Percentiles rank a stretch among this genome's conserved stretches.
Evolutionary conservation across 2,113 vertebrate genomes (phyloP).

Genomic region (Crotalus helleri): DNA sequence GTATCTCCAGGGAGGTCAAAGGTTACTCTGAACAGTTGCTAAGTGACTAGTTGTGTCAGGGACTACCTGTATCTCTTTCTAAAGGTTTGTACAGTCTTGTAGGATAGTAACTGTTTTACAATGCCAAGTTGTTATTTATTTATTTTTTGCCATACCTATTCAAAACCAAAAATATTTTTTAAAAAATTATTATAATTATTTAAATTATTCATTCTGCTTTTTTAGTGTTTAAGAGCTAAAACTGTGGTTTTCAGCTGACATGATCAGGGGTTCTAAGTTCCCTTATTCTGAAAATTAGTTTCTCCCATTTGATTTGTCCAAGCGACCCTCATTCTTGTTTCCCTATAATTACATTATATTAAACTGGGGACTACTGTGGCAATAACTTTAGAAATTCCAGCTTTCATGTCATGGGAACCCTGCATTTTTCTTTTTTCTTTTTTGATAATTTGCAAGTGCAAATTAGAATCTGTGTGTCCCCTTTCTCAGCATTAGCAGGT

Average conservation of each 20-base stretch:
- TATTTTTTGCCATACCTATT: background rate
- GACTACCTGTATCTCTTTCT: background rate
- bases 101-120: background rate
- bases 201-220: background rate
- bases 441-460: background rate
- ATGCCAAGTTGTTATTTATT: background rate
- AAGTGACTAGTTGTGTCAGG: too few species aligned
- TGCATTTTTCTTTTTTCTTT: background rate
- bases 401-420: background rate
- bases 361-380: background rate
- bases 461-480: background rate
- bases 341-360: background rate
- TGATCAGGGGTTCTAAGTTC: conserved; percentile 11
- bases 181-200: background rate
- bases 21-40: too few species aligned
- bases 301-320: background rate
- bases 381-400: conserved; percentile 15
- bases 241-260: conserved; percentile 18
- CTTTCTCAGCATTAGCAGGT: background rate
- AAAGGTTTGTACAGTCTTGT: background rate
- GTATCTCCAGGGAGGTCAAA: too few species aligned
- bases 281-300: background rate
- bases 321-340: background rate
- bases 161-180: background rate
- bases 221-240: background rate